phyloP scores from a whole-genome alignment of 1,140 invertebrate species.

The Cydia pomonella region DNA sequence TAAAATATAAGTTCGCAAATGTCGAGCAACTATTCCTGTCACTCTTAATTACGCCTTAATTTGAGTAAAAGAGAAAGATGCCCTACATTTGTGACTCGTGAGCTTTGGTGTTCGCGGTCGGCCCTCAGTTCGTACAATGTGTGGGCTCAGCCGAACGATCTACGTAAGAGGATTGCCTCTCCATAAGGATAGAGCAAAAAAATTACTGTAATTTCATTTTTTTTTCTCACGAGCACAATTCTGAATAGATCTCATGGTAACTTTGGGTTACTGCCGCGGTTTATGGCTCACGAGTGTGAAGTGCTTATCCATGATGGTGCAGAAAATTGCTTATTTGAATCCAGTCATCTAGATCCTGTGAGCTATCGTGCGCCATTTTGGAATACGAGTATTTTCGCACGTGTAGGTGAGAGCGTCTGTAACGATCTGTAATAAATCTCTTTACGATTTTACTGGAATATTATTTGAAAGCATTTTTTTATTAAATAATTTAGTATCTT shows the following conservation, averaged over 20 bases:
- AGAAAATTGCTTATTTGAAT: slow-evolving; percentile 70
- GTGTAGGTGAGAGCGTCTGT: slow-evolving; percentile 3
- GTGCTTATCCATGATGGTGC: slow-evolving; percentile 40
- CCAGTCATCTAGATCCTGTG: slow-evolving; percentile 43
- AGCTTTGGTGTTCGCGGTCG: no score
- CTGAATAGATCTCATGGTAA: slow-evolving; percentile 59
- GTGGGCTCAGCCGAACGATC: slow-evolving; percentile 51
- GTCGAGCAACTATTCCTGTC: no score
- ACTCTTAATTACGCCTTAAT: no score
- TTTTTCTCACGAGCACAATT: slow-evolving; percentile 73
- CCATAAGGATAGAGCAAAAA: slow-evolving; percentile 75
- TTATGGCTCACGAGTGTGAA: slow-evolving; percentile 54
- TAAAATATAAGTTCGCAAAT: no score
- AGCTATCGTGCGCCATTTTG: slow-evolving; percentile 25
- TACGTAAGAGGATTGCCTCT: slow-evolving; percentile 68
- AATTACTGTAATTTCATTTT: slow-evolving; percentile 76
- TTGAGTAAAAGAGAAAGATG: no score
- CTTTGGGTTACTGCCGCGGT: slow-evolving; percentile 52
- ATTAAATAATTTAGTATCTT: background rate
- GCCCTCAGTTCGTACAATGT: background rate
- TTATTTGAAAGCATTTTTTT: background rate
- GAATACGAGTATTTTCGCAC: slow-evolving; percentile 1
- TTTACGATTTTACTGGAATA: background rate
- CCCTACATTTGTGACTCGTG: no score
- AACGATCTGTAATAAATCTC: slow-evolving; percentile 17